Percentiles rank a stretch among this genome's conserved stretches.
Evolutionary conservation across 2,888 invertebrate genomes (phyloP).

Genomic region (Sussaba pulchella): DNA sequence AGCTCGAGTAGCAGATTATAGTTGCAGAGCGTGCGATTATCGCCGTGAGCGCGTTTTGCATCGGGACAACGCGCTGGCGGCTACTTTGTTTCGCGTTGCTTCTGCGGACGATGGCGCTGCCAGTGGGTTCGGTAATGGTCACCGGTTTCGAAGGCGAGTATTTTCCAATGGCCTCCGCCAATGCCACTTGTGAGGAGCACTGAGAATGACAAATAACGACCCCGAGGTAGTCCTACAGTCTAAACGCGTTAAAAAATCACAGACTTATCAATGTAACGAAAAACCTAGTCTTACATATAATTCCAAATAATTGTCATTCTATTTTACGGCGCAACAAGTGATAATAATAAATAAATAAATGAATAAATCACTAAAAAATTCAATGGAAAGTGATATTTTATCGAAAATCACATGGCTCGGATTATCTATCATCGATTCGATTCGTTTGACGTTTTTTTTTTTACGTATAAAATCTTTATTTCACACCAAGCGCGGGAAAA

Average conservation of each 20-base stretch:
- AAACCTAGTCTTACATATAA: too few relatives aligned
- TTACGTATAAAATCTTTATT: too few relatives aligned
- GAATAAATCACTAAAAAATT: too few relatives aligned
- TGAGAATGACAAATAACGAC: slow-evolving; percentile 22
- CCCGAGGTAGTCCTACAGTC: not conserved
- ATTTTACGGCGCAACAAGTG: too few relatives aligned
- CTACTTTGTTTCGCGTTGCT: slow-evolving; percentile 6
- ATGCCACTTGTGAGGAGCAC: slow-evolving; percentile 13
- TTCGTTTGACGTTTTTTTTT: not conserved
- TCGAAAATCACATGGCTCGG: too few relatives aligned
- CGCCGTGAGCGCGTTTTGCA: slow-evolving; percentile 13
- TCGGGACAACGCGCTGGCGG: not conserved
- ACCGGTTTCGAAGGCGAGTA: slow-evolving; percentile 17
- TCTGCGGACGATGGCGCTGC: slow-evolving; percentile 6
- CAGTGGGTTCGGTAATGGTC: slow-evolving; percentile 13
- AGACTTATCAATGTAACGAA: not conserved
- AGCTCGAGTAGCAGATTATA: slow-evolving; percentile 47
- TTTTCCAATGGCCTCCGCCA: slow-evolving; percentile 12
- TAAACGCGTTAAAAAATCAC: slow-evolving; percentile 2
- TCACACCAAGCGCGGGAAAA: not conserved
- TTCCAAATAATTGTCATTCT: too few relatives aligned
- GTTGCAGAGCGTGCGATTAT: slow-evolving; percentile 59
- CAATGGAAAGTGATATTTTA: too few relatives aligned
- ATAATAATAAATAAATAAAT: too few relatives aligned
- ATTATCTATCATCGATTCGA: too few relatives aligned